Conservation (phyloP, 92 coral and sea anemone species). For the Diadumene lineata region DNA sequence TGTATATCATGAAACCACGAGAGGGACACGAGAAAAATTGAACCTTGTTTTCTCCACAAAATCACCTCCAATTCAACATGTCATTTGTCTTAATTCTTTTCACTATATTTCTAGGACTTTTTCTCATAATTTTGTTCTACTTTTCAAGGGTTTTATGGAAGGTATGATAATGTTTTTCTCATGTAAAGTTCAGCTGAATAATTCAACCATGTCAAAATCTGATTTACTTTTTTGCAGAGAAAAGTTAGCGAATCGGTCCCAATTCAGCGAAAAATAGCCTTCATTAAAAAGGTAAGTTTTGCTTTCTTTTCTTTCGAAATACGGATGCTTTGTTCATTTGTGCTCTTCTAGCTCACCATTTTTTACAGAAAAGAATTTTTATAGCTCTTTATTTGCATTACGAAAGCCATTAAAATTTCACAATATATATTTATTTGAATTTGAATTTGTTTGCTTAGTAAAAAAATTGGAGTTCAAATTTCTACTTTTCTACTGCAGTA, state of each 20-base stretch:
- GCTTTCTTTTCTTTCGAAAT: neutral
- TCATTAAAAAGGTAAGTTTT: slow-evolving; percentile 46
- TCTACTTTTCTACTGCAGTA: too few species aligned
- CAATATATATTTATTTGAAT: too few species aligned
- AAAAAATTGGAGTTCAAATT: too few species aligned
- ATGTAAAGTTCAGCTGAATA: neutral
- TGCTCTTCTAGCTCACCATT: too few species aligned
- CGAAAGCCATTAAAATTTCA: too few species aligned
- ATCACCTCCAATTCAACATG: neutral
- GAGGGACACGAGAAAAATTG: neutral
- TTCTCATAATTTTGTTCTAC: slow-evolving; percentile 11
- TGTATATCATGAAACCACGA: neutral
- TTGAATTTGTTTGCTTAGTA: too few species aligned
- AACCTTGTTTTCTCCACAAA: neutral
- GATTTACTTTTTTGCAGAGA: slow-evolving; percentile 17
- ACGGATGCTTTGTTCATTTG: too few species aligned
- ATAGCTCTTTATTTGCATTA: too few species aligned
- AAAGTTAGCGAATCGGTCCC: slow-evolving; percentile 37
- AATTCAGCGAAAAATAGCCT: slow-evolving; percentile 40
- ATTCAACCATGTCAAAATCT: neutral
- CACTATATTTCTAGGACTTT: slow-evolving; percentile 18
- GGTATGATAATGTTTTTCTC: slow-evolving; percentile 30
- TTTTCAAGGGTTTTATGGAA: slow-evolving; percentile 33
- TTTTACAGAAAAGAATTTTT: too few species aligned
- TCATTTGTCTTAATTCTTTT: slow-evolving; percentile 31